phyloP scores from a whole-genome alignment of 1,140 invertebrate genomes.

The Drosophila parvula region DNA sequence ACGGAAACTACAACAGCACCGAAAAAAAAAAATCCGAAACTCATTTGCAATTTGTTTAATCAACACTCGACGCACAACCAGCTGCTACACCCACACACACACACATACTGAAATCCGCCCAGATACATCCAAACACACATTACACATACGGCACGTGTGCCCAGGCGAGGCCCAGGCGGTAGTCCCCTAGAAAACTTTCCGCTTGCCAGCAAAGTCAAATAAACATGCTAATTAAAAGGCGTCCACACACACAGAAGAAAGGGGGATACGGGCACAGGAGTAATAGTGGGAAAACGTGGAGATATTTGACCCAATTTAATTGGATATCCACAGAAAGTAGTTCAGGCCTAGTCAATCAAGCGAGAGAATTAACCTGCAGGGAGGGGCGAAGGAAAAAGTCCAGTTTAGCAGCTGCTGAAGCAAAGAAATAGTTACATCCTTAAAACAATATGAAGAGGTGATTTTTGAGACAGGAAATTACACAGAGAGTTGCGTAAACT shows the following conservation, averaged over 20 bases:
- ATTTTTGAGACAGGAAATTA: background rate
- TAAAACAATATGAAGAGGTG: background rate
- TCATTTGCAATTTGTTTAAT: conserved; percentile 83
- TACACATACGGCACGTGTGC: conserved; percentile 67
- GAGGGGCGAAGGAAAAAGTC: background rate
- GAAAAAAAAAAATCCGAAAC: conserved; percentile 67
- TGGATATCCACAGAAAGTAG: conserved; percentile 33
- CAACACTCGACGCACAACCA: conserved; percentile 71
- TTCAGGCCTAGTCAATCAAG: conserved; percentile 6
- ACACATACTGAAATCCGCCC: background rate
- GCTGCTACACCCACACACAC: conserved; percentile 33
- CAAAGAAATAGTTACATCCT: background rate
- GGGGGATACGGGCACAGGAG: background rate
- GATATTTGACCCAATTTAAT: conserved; percentile 75
- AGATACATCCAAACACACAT: conserved; percentile 30
- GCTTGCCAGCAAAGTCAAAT: conserved; percentile 72
- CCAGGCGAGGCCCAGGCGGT: conserved; percentile 13
- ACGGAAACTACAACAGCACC: conserved; percentile 35
- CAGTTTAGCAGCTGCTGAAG: background rate
- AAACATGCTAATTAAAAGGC: conserved; percentile 81
- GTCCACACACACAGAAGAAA: conserved; percentile 35
- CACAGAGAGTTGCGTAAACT: too few species aligned
- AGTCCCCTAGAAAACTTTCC: conserved; percentile 55
- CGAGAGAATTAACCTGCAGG: background rate
- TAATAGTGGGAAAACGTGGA: conserved; percentile 10